A percentile compares a stretch with the other conserved stretches of the same genome.
Conservation (phyloP, 2,888 invertebrate genomes). For the Steinernema scapterisci region DNA sequence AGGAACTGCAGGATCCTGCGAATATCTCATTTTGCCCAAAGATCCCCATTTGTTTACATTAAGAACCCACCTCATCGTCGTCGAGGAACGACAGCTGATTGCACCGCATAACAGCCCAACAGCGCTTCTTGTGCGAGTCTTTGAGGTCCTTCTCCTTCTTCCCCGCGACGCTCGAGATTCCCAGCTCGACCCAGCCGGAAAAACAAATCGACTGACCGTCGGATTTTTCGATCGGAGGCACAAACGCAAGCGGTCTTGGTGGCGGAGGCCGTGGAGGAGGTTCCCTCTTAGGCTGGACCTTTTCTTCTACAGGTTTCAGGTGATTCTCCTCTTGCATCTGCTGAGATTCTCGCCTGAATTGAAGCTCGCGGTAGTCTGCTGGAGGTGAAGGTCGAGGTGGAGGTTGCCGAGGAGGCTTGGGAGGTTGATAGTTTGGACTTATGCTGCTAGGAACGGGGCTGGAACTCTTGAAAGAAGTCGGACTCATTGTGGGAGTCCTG, state of each 20-base stretch:
- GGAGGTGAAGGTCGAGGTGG: background rate
- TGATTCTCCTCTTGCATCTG: background rate
- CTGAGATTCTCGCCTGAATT: background rate
- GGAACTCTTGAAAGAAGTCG: too few species aligned
- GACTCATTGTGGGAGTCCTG: too few species aligned
- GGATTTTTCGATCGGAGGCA: constrained; percentile 34
- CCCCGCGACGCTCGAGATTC: constrained; percentile 12
- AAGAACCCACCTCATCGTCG: constrained; percentile 50
- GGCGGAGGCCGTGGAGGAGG: constrained; percentile 4
- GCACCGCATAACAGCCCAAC: constrained; percentile 48
- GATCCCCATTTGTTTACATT: background rate
- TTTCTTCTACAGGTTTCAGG: background rate
- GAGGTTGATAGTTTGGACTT: too few species aligned
- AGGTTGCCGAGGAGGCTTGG: background rate
- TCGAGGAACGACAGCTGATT: constrained; percentile 55
- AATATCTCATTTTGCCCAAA: too few species aligned
- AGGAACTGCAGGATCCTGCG: too few species aligned
- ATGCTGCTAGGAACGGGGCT: too few species aligned
- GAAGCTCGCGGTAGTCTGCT: constrained; percentile 1
- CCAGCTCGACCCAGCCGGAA: constrained; percentile 48
- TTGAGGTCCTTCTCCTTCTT: constrained; percentile 33
- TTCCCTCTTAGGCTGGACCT: background rate
- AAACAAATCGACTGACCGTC: constrained; percentile 48
- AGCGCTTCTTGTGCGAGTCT: constrained; percentile 21
- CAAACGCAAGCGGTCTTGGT: background rate